Percentiles rank a stretch among this genome's conserved stretches.
Evolutionary conservation across 2,797 vertebrate species (phyloP).

Genomic region (Protosalanx chinensis): DNA sequence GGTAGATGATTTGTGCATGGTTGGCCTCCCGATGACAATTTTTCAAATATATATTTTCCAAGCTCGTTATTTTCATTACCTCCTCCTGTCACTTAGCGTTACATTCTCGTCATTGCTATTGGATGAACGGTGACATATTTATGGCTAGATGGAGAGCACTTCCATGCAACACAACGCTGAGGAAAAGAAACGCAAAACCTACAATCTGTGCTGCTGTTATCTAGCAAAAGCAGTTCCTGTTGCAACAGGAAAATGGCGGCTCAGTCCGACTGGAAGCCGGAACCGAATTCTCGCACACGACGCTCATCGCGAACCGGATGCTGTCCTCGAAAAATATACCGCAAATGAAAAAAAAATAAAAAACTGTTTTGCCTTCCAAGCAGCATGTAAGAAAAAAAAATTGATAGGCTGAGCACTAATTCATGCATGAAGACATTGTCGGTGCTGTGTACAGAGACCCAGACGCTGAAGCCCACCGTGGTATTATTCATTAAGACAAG

Average conservation of each 20-base stretch:
- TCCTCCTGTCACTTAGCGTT: slow-evolving; percentile 69
- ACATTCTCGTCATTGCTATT: slow-evolving; percentile 46
- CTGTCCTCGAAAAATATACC: slow-evolving; percentile 49
- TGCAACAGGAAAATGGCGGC: slow-evolving; percentile 23
- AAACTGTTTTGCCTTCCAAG: slow-evolving; percentile 56
- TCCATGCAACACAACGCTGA: no score
- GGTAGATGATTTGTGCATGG: slow-evolving; percentile 18
- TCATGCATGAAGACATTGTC: slow-evolving; percentile 71
- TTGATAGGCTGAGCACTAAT: slow-evolving; percentile 63
- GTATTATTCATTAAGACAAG: slow-evolving; percentile 82
- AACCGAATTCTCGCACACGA: slow-evolving; percentile 40
- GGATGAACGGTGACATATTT: slow-evolving; percentile 41
- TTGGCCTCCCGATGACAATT: slow-evolving; percentile 59
- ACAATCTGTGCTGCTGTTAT: slow-evolving; percentile 53
- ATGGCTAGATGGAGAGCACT: background rate
- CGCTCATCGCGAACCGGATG: background rate
- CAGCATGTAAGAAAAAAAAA: slow-evolving; percentile 59
- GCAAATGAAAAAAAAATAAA: slow-evolving; percentile 67
- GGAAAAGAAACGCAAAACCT: background rate
- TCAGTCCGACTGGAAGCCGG: slow-evolving; percentile 46
- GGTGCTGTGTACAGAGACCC: slow-evolving; percentile 61
- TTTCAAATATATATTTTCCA: no score
- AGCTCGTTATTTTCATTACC: slow-evolving; percentile 73
- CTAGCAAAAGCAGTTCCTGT: slow-evolving; percentile 14
- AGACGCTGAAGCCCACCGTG: slow-evolving; percentile 70